Conservation (phyloP, 2,113 vertebrate species). For the Ictalurus furcatus region DNA sequence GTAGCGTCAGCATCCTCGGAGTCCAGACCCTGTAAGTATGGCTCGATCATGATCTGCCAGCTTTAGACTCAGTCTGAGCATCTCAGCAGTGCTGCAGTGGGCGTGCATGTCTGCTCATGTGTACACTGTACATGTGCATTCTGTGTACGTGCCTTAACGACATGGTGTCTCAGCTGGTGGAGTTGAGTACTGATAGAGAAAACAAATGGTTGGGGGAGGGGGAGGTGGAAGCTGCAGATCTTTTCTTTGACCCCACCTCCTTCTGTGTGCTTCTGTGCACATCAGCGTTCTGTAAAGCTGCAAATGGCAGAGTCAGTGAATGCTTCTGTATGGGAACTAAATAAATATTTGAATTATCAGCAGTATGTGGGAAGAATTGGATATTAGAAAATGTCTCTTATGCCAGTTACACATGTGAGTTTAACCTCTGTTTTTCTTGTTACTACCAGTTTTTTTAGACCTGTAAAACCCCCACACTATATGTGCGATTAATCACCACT, state of each 20-base stretch:
- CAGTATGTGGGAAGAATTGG: neutral
- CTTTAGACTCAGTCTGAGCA: conserved; percentile 9
- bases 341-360: neutral
- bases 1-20: conserved; percentile 15
- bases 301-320: neutral
- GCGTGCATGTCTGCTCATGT: neutral
- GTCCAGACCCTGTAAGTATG: neutral
- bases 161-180: conserved; percentile 47
- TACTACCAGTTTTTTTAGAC: neutral
- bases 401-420: neutral
- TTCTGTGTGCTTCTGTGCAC: neutral
- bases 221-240: neutral
- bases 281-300: conserved; percentile 16
- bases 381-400: neutral
- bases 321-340: neutral
- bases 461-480: neutral
- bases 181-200: conserved; percentile 15
- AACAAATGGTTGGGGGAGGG: conserved; percentile 40
- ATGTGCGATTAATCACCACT: neutral
- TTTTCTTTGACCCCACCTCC: neutral
- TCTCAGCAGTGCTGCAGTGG: conserved; percentile 26
- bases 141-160: conserved; percentile 25
- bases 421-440: neutral
- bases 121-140: conserved; percentile 7
- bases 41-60: neutral